These are phyloP conservation scores for Bostrychus sinensis DNA, from an alignment of 2,113 vertebrate species.

Conservation along the genomic window DNA sequence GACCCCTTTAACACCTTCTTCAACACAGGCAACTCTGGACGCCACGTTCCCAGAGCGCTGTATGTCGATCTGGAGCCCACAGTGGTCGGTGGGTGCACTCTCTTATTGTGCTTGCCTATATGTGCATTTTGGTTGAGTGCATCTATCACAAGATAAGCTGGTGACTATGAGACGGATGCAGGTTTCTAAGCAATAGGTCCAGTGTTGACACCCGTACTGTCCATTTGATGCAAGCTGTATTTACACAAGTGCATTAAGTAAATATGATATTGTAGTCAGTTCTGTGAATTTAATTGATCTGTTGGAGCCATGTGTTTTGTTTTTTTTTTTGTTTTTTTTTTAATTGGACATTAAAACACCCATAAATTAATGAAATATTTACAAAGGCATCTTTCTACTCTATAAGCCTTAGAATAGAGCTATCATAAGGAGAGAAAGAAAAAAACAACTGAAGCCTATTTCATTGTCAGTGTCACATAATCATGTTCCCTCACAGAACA, in stretches of 20 bases:
- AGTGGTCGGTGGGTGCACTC: conserved; percentile 66
- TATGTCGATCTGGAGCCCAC: conserved; percentile 77
- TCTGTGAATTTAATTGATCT: not conserved
- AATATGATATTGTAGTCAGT: not conserved
- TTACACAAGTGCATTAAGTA: conserved; percentile 14
- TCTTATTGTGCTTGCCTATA: not conserved
- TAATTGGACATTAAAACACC: too few species aligned
- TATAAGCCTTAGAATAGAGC: too few species aligned
- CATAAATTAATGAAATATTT: too few species aligned
- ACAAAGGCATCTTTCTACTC: too few species aligned
- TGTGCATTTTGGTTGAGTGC: conserved; percentile 72
- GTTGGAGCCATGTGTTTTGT: not conserved
- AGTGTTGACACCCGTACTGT: conserved; percentile 78
- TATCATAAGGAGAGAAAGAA: too few species aligned
- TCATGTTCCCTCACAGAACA: too few species aligned
- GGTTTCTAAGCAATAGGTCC: conserved; percentile 76
- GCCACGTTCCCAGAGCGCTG: conserved; percentile 69
- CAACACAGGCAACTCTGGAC: conserved; percentile 68
- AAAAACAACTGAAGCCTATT: too few species aligned
- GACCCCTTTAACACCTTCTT: conserved; percentile 78
- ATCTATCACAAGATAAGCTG: conserved; percentile 77
- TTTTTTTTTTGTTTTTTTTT: too few species aligned
- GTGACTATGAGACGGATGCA: conserved; percentile 80
- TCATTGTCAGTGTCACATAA: too few species aligned
- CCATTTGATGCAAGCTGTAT: conserved; percentile 82